Evolutionary conservation across 1,140 invertebrate genomes (phyloP).

Genomic region (Belonocnema kinseyi): DNA sequence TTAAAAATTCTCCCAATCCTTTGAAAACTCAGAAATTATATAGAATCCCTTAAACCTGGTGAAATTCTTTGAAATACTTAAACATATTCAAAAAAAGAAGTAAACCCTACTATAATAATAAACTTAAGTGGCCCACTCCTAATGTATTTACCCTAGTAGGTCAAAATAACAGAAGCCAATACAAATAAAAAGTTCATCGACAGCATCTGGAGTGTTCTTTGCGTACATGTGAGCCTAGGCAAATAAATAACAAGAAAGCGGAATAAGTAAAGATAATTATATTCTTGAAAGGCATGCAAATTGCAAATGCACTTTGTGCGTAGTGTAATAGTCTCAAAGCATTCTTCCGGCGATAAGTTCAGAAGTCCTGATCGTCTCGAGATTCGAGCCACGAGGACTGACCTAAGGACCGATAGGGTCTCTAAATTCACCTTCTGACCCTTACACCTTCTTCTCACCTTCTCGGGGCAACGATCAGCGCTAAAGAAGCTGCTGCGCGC

Average conservation of each 20-base stretch:
- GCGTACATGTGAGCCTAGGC: neutral
- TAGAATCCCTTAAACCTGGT: too few relatives aligned
- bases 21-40: too few relatives aligned
- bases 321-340: constrained; percentile 3
- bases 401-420: constrained; percentile 7
- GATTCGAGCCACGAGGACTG: neutral
- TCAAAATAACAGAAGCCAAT: too few relatives aligned
- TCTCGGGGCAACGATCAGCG: neutral
- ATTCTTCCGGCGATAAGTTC: constrained; percentile 18
- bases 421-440: constrained; percentile 27
- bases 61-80: too few relatives aligned
- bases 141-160: too few relatives aligned
- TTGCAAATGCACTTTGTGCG: constrained; percentile 30
- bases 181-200: too few relatives aligned
- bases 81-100: too few relatives aligned
- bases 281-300: constrained; percentile 28
- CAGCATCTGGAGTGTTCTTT: neutral
- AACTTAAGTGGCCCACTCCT: too few relatives aligned
- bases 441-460: constrained; percentile 18
- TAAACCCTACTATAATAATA: too few relatives aligned
- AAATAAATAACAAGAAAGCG: constrained; percentile 31
- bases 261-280: constrained; percentile 26
- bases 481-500: too few relatives aligned
- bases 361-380: neutral
- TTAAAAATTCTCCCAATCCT: too few relatives aligned